Evolutionary conservation across 2,797 vertebrate genomes (phyloP).

Genomic region (Myripristis jacobus): DNA sequence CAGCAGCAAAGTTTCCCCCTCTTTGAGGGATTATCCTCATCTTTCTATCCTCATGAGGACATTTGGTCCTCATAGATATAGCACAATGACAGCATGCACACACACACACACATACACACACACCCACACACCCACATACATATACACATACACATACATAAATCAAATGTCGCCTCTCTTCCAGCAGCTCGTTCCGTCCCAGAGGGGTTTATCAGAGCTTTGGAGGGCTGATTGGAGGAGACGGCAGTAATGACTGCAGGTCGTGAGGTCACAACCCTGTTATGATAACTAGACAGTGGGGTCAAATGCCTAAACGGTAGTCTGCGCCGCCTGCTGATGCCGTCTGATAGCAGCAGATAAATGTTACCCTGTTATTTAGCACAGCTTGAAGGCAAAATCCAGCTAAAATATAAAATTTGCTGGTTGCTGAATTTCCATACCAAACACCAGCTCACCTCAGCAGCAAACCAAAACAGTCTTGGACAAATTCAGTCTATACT

Average conservation of each 20-base stretch:
- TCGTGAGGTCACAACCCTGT: conserved; percentile 69
- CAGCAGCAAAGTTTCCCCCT: conserved; percentile 6
- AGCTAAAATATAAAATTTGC: conserved; percentile 31
- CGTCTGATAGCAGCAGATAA: conserved; percentile 58
- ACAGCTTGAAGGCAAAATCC: conserved; percentile 45
- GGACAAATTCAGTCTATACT: too few relatives aligned
- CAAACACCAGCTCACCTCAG: background rate
- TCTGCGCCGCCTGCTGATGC: conserved; percentile 46
- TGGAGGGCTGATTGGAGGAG: conserved; percentile 69
- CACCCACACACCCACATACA: background rate
- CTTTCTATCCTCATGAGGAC: conserved; percentile 5
- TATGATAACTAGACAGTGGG: conserved; percentile 75
- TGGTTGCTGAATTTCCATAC: conserved; percentile 1
- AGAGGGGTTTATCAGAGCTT: conserved; percentile 64
- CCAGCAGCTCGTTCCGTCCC: conserved; percentile 54
- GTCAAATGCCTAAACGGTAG: conserved; percentile 57
- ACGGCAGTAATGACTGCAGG: conserved; percentile 72
- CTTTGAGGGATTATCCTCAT: conserved; percentile 1
- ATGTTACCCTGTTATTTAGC: conserved; percentile 39
- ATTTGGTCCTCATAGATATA: conserved; percentile 45
- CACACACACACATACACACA: background rate
- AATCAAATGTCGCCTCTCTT: conserved; percentile 64
- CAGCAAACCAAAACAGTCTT: too few relatives aligned
- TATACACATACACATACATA: conserved; percentile 41
- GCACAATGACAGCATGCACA: conserved; percentile 19